These are phyloP conservation scores for Saimiri boliviensis DNA, from an alignment of 2,113 vertebrate genomes.

Conservation along the genomic window DNA sequence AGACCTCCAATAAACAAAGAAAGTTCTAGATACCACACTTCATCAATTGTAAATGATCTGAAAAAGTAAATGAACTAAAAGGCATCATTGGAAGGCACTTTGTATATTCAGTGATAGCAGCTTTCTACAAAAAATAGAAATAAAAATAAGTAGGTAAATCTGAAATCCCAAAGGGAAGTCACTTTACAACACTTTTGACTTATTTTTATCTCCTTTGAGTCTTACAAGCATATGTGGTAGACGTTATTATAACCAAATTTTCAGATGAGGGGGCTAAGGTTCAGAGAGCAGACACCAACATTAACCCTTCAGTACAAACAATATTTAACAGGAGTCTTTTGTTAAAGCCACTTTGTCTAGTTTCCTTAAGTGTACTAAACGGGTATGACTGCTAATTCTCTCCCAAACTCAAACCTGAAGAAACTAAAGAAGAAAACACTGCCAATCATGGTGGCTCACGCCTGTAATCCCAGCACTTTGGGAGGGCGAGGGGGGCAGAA, in stretches of 20 bases:
- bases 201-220: background rate
- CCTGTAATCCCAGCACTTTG: no score
- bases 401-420: background rate
- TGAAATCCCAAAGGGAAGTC: background rate
- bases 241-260: background rate
- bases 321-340: background rate
- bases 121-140: background rate
- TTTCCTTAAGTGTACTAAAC: background rate
- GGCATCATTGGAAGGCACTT: background rate
- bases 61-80: background rate
- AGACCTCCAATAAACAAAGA: background rate
- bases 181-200: background rate
- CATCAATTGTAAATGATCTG: background rate
- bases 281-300: background rate
- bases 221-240: background rate
- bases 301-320: background rate
- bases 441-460: no score
- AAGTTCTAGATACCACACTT: background rate
- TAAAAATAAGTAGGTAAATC: background rate
- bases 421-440: background rate
- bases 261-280: background rate
- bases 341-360: background rate
- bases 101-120: background rate
- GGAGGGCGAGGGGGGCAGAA: no score
- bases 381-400: background rate